Evolutionary conservation across 2,113 vertebrate genomes (phyloP).

Genomic region (Nycticryphes semicollaris): DNA sequence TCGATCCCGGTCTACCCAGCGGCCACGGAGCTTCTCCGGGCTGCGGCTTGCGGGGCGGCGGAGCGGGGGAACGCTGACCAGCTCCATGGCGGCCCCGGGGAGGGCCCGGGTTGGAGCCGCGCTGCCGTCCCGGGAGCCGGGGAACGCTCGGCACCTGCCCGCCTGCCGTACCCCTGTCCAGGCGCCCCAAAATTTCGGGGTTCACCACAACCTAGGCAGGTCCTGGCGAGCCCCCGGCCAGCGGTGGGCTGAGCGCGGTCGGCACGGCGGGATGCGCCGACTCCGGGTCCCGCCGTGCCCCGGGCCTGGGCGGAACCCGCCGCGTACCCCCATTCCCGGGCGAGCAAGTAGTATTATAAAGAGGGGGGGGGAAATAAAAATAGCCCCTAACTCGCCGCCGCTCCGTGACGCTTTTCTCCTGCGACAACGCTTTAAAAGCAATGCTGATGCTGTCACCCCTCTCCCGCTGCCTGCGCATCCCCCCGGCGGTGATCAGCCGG

Average conservation of each 20-base stretch:
- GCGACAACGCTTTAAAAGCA: neutral
- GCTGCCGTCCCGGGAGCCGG: neutral
- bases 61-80: neutral
- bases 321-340: neutral
- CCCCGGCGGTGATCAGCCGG: neutral
- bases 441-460: neutral
- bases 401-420: conserved; percentile 34
- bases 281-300: neutral
- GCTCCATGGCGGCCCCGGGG: neutral
- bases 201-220: neutral
- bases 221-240: neutral
- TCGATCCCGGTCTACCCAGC: neutral
- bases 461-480: neutral
- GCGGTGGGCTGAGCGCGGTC: neutral
- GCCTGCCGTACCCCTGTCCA: neutral
- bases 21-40: neutral
- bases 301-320: neutral
- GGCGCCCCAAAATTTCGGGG: neutral
- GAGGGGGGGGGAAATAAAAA: neutral
- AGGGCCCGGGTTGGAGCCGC: neutral
- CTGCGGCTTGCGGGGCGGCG: neutral
- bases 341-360: neutral
- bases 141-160: neutral
- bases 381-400: neutral
- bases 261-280: neutral